Evolutionary conservation across 2,888 invertebrate species (phyloP).

Genomic region (Amitus sp.): DNA sequence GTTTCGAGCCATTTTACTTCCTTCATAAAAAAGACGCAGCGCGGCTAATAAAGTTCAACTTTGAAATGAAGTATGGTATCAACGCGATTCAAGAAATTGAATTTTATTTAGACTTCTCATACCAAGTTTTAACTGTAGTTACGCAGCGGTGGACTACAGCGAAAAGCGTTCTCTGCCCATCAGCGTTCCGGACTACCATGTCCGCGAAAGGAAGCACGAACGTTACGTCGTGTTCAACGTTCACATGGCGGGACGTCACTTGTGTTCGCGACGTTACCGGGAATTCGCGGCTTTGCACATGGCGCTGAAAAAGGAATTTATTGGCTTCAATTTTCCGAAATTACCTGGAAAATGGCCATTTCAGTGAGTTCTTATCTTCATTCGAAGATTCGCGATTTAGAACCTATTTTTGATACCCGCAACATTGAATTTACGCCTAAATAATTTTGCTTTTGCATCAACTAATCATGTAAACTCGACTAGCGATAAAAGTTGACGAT

Average conservation of each 20-base stretch:
- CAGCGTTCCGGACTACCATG: slow-evolving; percentile 95
- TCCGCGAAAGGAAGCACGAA: slow-evolving; percentile 86
- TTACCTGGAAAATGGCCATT: slow-evolving; percentile 99
- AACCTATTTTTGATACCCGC: too few relatives aligned
- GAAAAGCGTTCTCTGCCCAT: slow-evolving; percentile 92
- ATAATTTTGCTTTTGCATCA: too few relatives aligned
- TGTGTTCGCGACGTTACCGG: slow-evolving; percentile 95
- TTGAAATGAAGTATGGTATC: too few relatives aligned
- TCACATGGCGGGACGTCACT: slow-evolving; percentile 98
- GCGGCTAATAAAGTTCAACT: too few relatives aligned
- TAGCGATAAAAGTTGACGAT: too few relatives aligned
- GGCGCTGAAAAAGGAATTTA: slow-evolving; percentile 91
- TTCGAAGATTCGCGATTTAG: too few relatives aligned
- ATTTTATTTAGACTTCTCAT: too few relatives aligned
- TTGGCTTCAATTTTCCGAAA: slow-evolving; percentile 96
- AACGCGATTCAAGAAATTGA: too few relatives aligned
- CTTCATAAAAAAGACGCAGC: too few relatives aligned
- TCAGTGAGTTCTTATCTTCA: slow-evolving; percentile 66
- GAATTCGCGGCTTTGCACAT: slow-evolving; percentile 93
- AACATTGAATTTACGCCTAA: too few relatives aligned
- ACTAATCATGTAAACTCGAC: too few relatives aligned
- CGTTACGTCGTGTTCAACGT: slow-evolving; percentile 96
- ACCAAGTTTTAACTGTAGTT: slow-evolving; percentile 70
- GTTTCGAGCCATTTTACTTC: too few relatives aligned
- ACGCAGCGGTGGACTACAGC: slow-evolving; percentile 88